Evolutionary conservation across 1,140 invertebrate species (phyloP).

Genomic region (Onthophagus taurus): DNA sequence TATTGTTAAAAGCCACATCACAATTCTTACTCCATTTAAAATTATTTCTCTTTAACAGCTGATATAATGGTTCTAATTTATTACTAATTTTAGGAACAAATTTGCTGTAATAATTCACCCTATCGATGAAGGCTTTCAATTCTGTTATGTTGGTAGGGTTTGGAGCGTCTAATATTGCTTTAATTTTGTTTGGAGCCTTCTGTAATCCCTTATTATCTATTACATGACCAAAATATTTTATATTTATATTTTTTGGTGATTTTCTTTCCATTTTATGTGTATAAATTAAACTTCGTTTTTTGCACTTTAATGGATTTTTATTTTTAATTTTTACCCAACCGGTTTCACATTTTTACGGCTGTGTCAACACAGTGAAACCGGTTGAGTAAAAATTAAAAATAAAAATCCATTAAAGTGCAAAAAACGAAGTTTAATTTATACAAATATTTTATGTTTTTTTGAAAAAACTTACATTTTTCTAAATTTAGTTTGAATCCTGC

Average conservation of each 20-base stretch:
- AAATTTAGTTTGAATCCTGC: slow-evolving; percentile 25
- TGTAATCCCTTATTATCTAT: slow-evolving; percentile 28
- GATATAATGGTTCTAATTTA: slow-evolving; percentile 13
- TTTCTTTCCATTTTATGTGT: too few species aligned
- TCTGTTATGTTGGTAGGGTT: slow-evolving; percentile 25
- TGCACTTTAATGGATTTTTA: too few species aligned
- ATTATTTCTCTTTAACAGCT: slow-evolving; percentile 1
- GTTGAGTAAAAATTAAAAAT: too few species aligned
- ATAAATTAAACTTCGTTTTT: too few species aligned
- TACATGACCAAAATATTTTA: slow-evolving; percentile 33
- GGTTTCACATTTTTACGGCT: too few species aligned
- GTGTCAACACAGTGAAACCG: too few species aligned
- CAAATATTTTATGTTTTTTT: slow-evolving; percentile 16
- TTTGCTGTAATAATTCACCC: slow-evolving; percentile 32
- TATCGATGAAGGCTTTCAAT: slow-evolving; percentile 28
- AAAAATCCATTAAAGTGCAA: too few species aligned
- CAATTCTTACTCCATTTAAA: slow-evolving; percentile 14
- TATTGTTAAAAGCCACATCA: too few species aligned
- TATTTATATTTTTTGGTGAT: too few species aligned
- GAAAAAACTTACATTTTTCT: slow-evolving; percentile 13
- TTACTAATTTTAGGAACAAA: slow-evolving; percentile 25
- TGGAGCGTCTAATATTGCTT: slow-evolving; percentile 23
- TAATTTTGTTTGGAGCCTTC: slow-evolving; percentile 23
- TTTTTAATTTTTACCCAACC: too few species aligned
- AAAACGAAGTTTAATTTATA: too few species aligned